Percentiles rank a stretch among this genome's conserved stretches.
Conservation (phyloP, 2,113 vertebrate genomes). For the Lepus americanus region DNA sequence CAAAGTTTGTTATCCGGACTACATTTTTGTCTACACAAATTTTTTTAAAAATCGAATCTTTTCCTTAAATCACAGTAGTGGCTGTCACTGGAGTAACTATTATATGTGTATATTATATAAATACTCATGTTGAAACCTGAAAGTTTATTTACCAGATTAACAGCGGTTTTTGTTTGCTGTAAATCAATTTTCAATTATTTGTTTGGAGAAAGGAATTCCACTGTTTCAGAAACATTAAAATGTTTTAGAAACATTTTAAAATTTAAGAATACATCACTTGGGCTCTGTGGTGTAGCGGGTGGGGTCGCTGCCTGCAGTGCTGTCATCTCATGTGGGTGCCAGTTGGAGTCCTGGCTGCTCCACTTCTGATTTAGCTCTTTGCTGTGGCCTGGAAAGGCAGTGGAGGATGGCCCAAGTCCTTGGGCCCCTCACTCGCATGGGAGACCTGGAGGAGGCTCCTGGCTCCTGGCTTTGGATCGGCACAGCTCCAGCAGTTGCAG, state of each 20-base stretch:
- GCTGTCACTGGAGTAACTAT: neutral
- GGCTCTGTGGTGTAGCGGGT: no score
- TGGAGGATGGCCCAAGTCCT: no score
- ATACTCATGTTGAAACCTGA: neutral
- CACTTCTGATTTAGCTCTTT: no score
- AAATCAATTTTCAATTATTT: neutral
- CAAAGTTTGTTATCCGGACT: neutral
- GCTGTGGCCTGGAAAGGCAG: no score
- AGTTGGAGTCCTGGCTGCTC: no score
- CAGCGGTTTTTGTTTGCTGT: neutral
- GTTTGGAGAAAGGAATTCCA: neutral
- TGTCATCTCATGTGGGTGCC: no score
- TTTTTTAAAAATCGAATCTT: neutral
- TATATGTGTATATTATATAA: neutral
- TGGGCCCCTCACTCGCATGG: no score
- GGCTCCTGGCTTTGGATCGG: no score
- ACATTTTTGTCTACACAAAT: slow-evolving; percentile 1
- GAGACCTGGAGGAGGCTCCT: no score
- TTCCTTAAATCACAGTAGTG: neutral
- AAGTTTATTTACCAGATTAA: neutral
- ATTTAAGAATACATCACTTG: slow-evolving; percentile 3
- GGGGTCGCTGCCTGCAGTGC: no score
- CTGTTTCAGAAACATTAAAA: neutral
- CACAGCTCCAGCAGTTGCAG: no score
- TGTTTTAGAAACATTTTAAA: neutral